These are phyloP conservation scores for Cecidostiba fungosa DNA, from an alignment of 2,888 invertebrate genomes.

Conservation along the genomic window DNA sequence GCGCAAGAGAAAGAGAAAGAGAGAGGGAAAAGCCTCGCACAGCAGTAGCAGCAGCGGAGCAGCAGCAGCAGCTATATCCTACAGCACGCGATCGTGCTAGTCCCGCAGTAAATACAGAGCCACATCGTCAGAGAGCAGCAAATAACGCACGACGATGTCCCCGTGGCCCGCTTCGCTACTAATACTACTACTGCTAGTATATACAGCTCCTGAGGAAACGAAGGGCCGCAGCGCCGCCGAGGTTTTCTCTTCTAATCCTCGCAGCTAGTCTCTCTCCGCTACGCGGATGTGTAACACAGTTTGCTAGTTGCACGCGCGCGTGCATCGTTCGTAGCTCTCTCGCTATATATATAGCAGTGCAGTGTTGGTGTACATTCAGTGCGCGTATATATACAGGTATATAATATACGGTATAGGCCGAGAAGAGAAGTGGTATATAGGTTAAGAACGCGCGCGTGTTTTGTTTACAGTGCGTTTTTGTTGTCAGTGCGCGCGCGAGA, in stretches of 20 bases:
- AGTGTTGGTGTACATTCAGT: background rate
- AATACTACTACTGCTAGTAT: background rate
- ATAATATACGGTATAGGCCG: background rate
- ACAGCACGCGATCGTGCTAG: background rate
- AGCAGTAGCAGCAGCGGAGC: background rate
- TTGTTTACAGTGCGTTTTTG: background rate
- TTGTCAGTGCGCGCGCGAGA: background rate
- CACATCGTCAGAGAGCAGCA: no score
- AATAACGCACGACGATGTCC: background rate
- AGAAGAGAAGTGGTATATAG: background rate
- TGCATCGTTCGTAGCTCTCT: background rate
- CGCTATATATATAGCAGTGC: background rate
- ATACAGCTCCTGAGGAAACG: background rate
- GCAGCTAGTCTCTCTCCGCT: background rate
- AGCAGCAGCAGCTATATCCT: background rate
- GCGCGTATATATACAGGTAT: background rate
- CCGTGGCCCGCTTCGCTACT: background rate
- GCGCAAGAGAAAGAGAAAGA: background rate
- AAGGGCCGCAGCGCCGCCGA: background rate
- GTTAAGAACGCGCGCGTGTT: slow-evolving; percentile 15
- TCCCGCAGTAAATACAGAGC: no score
- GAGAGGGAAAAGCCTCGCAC: background rate
- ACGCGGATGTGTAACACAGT: background rate
- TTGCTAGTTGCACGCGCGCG: background rate
- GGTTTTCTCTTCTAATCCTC: slow-evolving; percentile 8